These are phyloP conservation scores for Caenorhabditis latens DNA, from an alignment of 1,140 invertebrate species.

Conservation along the genomic window DNA sequence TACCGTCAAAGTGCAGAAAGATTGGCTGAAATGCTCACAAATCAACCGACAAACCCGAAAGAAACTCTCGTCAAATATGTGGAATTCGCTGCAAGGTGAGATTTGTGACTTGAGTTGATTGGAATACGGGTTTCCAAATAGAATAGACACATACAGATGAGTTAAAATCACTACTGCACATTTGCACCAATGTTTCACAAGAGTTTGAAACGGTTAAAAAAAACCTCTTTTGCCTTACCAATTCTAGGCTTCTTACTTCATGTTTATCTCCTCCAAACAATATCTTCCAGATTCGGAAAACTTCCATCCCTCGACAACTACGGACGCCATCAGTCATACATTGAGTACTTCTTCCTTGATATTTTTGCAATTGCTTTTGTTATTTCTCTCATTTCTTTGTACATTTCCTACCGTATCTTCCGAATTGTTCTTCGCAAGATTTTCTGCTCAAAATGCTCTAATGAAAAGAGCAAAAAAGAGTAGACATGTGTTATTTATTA, in stretches of 20 bases:
- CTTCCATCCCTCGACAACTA: conserved; percentile 32
- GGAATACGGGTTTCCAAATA: no score
- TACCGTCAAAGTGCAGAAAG: conserved; percentile 5
- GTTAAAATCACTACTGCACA: no score
- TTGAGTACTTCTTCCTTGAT: conserved; percentile 36
- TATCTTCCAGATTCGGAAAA: conserved; percentile 28
- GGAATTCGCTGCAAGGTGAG: conserved; percentile 37
- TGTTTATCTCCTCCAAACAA: neutral
- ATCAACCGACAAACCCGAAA: conserved; percentile 41
- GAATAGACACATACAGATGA: no score
- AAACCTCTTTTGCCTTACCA: no score
- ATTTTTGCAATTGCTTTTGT: neutral
- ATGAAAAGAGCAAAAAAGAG: conserved; percentile 21
- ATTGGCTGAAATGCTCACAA: conserved; percentile 40
- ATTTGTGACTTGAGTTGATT: no score
- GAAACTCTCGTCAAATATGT: conserved; percentile 52
- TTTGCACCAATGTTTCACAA: no score
- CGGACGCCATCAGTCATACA: neutral
- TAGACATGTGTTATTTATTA: neutral
- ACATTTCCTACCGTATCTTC: conserved; percentile 13
- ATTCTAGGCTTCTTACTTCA: neutral
- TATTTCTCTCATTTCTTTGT: neutral
- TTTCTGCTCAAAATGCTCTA: neutral
- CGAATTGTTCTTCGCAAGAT: neutral
- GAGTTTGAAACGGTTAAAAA: no score